A percentile compares a stretch with the other conserved stretches of the same genome.
These are phyloP conservation scores for Oreochromis grahami DNA, from an alignment of 2,797 vertebrate genomes.

Conservation along the genomic window DNA sequence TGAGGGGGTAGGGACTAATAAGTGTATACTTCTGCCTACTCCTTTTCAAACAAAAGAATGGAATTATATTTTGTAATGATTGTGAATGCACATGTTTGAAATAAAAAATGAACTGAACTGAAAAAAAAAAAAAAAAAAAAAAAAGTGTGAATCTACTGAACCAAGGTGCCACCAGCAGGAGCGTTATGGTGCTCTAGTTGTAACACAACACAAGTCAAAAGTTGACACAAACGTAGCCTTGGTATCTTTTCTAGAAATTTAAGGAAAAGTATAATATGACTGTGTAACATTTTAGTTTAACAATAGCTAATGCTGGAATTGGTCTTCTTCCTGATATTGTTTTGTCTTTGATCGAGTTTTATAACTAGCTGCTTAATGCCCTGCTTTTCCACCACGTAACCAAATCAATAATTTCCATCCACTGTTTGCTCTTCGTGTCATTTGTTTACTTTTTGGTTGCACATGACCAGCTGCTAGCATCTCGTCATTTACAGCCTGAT, in stretches of 20 bases:
- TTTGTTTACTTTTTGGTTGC: background rate
- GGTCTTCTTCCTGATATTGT: background rate
- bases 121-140: too few relatives aligned
- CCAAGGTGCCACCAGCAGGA: background rate
- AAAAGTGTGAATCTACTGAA: background rate
- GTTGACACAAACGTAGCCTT: background rate
- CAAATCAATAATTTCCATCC: background rate
- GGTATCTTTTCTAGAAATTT: background rate
- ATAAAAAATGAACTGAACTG: too few relatives aligned
- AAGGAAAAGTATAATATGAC: background rate
- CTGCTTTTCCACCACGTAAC: background rate
- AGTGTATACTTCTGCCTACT: too few relatives aligned
- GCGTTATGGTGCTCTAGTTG: background rate
- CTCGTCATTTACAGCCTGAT: background rate
- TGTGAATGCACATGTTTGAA: too few relatives aligned
- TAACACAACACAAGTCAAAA: background rate
- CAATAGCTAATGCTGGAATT: background rate
- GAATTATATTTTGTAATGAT: too few relatives aligned
- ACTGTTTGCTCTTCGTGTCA: background rate
- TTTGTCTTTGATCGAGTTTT: background rate
- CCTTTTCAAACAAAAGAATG: too few relatives aligned
- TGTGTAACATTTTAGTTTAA: background rate
- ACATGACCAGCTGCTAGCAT: background rate
- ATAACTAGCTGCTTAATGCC: background rate
- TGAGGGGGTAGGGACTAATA: too few relatives aligned